Base-by-base conservation (phyloP, 2,113 vertebrate species). In the Sinocyclocheilus rhinocerous region DNA sequence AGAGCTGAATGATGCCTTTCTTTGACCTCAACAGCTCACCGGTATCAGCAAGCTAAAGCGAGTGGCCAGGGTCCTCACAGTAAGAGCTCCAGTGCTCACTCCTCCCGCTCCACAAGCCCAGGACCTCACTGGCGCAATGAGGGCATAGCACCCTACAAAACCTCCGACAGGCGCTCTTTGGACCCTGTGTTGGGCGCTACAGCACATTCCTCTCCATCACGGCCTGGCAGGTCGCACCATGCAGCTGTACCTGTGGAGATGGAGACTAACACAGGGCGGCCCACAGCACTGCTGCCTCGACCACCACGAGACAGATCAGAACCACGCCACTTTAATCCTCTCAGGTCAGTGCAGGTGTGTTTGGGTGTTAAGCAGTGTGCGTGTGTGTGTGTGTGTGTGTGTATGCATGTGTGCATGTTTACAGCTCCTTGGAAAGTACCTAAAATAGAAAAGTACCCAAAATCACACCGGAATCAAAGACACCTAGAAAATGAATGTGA, bases 91-190 rank as follows among this genome's bases (percentile, higher is more conserved):
- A 95, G 93, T 0, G 88, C 94, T 77, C 84, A 94, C 89, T 75
- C 93, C 7, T 95, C 96, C 24, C 93, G 95, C 16, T 93, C 97
- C 4, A 91, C 94, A n/a, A 98, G 96, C 90, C 96, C 96, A 2
- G 92, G 95, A 22, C 93, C 94, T 3, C 94, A 95, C 83, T 95
- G 95, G 89, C 90, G 93, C 3, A 90, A 92, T 3, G 95, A 96
- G 0, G 72, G 84, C 6, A 89, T 92, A 0, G 90, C 87, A 8
- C 94, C 95, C 0, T 93, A 93, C 79, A 95, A 94, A 87, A 89
- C 90, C 0, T 59, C 92, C 0, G 94, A 95, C 67, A 88, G 93
- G 13, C 95, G 93, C 73, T 81, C 90, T 33, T 76, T 92, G 89
- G 93, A 95, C 85, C 88, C 91, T 48, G 52, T 88, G 33, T 0